These are phyloP conservation scores for Apamea anceps DNA, from an alignment of 2,888 invertebrate genomes.

Conservation along the genomic window DNA sequence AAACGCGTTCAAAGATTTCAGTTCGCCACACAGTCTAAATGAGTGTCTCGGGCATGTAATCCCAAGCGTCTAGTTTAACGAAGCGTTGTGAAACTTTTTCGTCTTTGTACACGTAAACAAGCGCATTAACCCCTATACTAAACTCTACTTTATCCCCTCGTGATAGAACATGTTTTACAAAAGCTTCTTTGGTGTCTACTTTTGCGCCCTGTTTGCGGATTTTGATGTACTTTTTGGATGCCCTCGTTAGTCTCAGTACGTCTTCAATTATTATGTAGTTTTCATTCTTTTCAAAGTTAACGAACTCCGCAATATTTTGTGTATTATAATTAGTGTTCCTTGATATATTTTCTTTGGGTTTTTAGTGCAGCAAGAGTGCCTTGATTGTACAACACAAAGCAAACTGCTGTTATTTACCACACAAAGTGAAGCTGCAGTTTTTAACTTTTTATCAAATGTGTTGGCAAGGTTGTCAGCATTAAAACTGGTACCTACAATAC, in stretches of 20 bases:
- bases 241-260: conserved; percentile 75
- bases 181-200: conserved; percentile 51
- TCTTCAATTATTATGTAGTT: conserved; percentile 70
- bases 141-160: conserved; percentile 68
- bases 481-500: not conserved
- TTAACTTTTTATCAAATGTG: conserved; percentile 8
- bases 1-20: conserved; percentile 63
- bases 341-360: conserved; percentile 25
- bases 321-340: conserved; percentile 50
- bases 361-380: not conserved
- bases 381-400: conserved; percentile 36
- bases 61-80: conserved; percentile 84
- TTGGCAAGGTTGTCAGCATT: not conserved
- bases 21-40: conserved; percentile 75
- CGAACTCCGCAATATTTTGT: conserved; percentile 42
- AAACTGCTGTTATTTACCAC: not conserved
- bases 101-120: conserved; percentile 82
- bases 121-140: conserved; percentile 59
- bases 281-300: conserved; percentile 59
- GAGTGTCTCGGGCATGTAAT: conserved; percentile 80
- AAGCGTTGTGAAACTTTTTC: conserved; percentile 84
- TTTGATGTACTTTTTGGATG: conserved; percentile 77
- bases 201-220: conserved; percentile 74
- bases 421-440: conserved; percentile 14
- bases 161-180: conserved; percentile 65